Evolutionary conservation across 2,888 invertebrate genomes (phyloP), one percentile per base, ranked within the genome.

Genomic region (Terebella lapidaria): DNA sequence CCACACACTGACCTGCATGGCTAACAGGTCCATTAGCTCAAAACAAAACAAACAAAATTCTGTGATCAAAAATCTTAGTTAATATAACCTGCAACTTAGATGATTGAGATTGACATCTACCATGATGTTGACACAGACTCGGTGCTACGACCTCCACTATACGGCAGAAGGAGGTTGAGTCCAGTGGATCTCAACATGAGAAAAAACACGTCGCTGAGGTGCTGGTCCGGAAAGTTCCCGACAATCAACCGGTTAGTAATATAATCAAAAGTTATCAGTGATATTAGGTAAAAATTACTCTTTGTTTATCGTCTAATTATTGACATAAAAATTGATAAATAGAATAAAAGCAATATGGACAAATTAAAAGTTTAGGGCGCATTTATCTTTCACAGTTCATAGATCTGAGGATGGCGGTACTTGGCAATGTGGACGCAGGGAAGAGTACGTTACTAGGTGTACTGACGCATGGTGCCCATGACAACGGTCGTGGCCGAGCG

Each of bases 401-500:
- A 55, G 96, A 97, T 78, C 84, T 97, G 49, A 84, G 94, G 57
- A 63, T 78, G 2, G 95, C 95, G 0, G 94, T 97, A 30, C 86
- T 95, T 78, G 97, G 97, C 0, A 92, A 92, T 69, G 93, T 93
- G 68, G 94, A 95, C 82, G 93, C 92, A 1, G 96, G 96, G n/a
- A 97, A 97, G 79, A 94, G 94, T 3, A 97, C 96, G 0, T 84
- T 97, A 30, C 85, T 96, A 29, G 97, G 97, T 15, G 96, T 97
- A 0, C 81, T 99, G 29, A 96, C 96, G 0, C 94, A 96, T 81
- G 95, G 96, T 27, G 92, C 91, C 78, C 83, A 94, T 62, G 97
- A 99, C 81, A 96, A 97, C 82, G 97, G 97, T 0, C 84, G 92
- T 60, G 96, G 99, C 3, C 87, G 92, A 73, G 94, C 97, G 0